These are phyloP conservation scores for Catalaphyllia jardinei DNA, from an alignment of 64 coral and sea anemone species.

Conservation along the genomic window DNA sequence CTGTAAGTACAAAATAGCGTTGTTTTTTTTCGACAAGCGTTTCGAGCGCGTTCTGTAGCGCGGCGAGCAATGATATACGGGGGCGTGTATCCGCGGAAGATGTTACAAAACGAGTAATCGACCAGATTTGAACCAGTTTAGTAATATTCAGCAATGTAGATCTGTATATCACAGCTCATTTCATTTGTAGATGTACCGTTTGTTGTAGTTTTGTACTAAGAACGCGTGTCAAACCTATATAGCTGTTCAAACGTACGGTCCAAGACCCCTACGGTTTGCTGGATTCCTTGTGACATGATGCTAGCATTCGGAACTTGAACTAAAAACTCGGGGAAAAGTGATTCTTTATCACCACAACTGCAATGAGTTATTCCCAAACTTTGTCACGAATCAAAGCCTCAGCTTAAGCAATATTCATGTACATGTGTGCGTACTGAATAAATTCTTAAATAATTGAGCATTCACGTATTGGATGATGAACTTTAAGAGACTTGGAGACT, in stretches of 20 bases:
- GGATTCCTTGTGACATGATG: too few relatives aligned
- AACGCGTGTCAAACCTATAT: neutral
- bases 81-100: conserved; percentile 11
- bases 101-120: neutral
- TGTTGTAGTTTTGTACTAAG: neutral
- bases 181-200: neutral
- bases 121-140: too few relatives aligned
- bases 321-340: too few relatives aligned
- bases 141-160: neutral
- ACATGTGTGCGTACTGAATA: neutral
- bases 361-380: neutral
- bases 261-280: too few relatives aligned
- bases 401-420: neutral
- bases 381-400: neutral
- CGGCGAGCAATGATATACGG: too few relatives aligned
- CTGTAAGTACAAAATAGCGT: conserved; percentile 1
- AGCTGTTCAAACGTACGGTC: neutral
- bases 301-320: too few relatives aligned
- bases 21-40: neutral
- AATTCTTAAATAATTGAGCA: neutral
- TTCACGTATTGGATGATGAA: neutral
- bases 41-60: neutral
- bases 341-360: neutral
- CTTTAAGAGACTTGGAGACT: neutral
- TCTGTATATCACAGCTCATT: neutral